These are phyloP conservation scores for Amphiura filiformis DNA, from an alignment of 35 echinoderm and acorn worm genomes.

Conservation along the genomic window DNA sequence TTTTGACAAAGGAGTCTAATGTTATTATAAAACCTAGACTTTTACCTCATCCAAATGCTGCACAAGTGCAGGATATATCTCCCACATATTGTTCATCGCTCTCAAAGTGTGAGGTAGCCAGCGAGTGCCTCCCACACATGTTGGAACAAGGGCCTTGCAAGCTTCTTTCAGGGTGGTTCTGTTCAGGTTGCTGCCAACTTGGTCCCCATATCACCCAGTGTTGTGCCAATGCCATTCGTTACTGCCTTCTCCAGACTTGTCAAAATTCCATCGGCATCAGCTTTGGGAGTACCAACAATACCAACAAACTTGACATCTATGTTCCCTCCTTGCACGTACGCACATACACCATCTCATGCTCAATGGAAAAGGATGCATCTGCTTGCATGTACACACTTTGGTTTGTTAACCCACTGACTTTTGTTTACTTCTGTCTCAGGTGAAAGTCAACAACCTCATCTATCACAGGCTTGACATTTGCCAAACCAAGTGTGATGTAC, in stretches of 20 bases:
- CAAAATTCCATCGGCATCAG: background rate
- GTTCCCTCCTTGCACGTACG: background rate
- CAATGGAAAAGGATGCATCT: no score
- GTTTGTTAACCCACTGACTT: no score
- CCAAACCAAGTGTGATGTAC: no score
- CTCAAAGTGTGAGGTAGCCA: background rate
- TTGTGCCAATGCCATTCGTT: background rate
- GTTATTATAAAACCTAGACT: no score
- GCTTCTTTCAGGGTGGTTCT: background rate
- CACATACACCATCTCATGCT: background rate
- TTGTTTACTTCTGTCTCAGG: no score
- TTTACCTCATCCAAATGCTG: background rate
- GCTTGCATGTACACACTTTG: no score
- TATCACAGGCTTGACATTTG: no score
- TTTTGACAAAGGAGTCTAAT: no score
- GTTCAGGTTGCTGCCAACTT: background rate
- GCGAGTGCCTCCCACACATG: background rate
- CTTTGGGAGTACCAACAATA: background rate
- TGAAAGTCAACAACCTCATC: no score
- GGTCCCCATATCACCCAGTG: background rate
- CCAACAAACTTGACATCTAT: background rate
- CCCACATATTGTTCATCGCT: background rate
- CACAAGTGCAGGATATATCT: background rate
- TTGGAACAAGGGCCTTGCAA: background rate
- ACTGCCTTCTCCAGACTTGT: background rate